Evolutionary conservation across 2,113 vertebrate genomes (phyloP), one percentile per base, ranked within the genome.

Genomic region (Elanoides forficatus): DNA sequence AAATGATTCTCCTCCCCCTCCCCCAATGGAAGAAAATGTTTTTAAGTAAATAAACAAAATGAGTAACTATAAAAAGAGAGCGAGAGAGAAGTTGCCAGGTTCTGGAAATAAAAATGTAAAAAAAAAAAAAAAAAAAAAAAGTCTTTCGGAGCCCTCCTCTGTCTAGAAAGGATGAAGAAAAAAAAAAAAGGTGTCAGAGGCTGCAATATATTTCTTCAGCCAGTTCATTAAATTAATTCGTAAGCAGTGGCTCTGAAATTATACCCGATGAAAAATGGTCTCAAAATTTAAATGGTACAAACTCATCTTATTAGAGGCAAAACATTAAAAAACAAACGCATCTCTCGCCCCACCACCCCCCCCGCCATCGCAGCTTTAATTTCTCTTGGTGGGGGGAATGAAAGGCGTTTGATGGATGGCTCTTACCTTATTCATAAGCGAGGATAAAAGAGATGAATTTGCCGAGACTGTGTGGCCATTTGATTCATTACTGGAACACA

Each of bases 251-350:
- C 98, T 98, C 98, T 98, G 98, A 99, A 99, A 99, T 99, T 99
- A 99, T 99, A 98, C 98, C 93, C 98, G 98, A 99, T 99, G 99
- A 99, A 99, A 99, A 99, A 99, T 99, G 99, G 99, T 98, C 98
- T 99, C 99, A 99, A 99, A 99, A 99, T 99, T 99, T 99, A 99
- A 99, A 99, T 99, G 99, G 99, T 99, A 99, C 99, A 99, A 99
- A 99, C 99, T 99, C 99, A 99, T 99, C 99, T 99, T 99, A 99
- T 99, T 99, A 99, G 99, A 98, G 98, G 98, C 98, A 99, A 99
- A 99, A 99, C 99, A 99, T 99, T 99, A 99, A 99, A 99, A 99
- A 99, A 99, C 99, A 99, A 99, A 99, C 99, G 99, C 98, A 98
- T 98, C 98, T 98, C 98, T 98, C 97, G 96, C 48, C 48, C 48